Evolutionary conservation across 2,888 invertebrate genomes (phyloP).

Genomic region (Andrena flavipes): DNA sequence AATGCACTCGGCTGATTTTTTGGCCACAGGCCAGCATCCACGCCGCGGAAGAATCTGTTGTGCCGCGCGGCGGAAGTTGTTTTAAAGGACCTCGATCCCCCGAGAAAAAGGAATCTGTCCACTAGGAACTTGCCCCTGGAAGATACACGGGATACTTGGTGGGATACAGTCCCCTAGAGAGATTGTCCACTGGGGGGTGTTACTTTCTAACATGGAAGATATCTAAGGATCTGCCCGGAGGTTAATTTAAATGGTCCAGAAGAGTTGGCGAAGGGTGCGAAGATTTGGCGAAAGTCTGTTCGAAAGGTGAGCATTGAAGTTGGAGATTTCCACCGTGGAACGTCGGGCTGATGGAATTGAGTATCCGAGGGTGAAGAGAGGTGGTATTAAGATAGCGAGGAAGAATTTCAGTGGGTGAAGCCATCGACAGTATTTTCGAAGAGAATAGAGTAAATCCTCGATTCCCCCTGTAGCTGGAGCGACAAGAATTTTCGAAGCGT

Average conservation of each 20-base stretch:
- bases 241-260: too few species aligned
- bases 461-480: not conserved
- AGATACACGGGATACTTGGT: not conserved
- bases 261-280: not conserved
- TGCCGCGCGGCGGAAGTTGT: slow-evolving; percentile 14
- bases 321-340: too few species aligned
- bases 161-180: not conserved
- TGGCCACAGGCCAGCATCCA: slow-evolving; percentile 57
- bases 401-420: not conserved
- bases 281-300: not conserved
- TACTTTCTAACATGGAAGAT: not conserved
- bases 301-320: too few species aligned
- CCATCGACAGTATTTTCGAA: not conserved
- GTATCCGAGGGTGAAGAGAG: not conserved
- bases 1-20: slow-evolving; percentile 61
- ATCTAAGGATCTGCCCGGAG: too few species aligned
- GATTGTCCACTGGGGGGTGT: not conserved
- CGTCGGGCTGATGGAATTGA: not conserved
- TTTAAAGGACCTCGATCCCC: slow-evolving; percentile 15
- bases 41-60: slow-evolving; percentile 42
- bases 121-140: slow-evolving; percentile 1
- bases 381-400: too few species aligned
- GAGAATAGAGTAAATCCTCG: not conserved
- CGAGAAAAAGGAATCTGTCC: slow-evolving; percentile 5
- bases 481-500: slow-evolving; percentile 2